A percentile compares a stretch with the other conserved stretches of the same genome.
phyloP scores from a whole-genome alignment of 2,888 invertebrate genomes.

The Timema podura region DNA sequence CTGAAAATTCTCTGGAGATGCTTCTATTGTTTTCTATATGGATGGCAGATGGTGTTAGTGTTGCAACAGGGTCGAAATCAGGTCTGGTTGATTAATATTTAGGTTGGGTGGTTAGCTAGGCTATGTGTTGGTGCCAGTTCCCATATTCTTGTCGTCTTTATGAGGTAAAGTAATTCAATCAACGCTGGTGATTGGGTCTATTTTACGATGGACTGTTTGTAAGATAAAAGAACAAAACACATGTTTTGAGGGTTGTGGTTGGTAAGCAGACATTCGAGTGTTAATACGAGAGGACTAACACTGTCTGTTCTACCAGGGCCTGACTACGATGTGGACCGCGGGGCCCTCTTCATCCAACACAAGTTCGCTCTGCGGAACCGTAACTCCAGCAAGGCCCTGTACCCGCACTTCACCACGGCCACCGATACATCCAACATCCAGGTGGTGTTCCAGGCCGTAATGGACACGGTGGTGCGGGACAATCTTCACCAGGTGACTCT shows the following conservation, averaged over 20 bases:
- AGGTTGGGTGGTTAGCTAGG: too few species aligned
- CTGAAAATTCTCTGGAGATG: too few species aligned
- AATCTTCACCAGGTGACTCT: conserved; percentile 56
- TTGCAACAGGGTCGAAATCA: too few species aligned
- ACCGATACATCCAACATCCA: conserved; percentile 63
- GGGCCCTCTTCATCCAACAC: conserved; percentile 59
- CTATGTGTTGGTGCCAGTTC: too few species aligned
- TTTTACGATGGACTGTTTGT: not conserved
- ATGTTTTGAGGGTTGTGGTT: conserved; percentile 18
- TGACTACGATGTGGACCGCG: conserved; percentile 58
- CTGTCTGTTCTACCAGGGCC: conserved; percentile 46
- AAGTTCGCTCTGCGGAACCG: conserved; percentile 55
- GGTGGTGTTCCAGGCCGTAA: conserved; percentile 61
- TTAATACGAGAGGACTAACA: too few species aligned
- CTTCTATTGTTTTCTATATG: too few species aligned
- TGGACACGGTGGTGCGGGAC: conserved; percentile 61
- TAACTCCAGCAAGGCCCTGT: conserved; percentile 55
- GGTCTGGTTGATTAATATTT: too few species aligned
- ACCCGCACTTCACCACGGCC: conserved; percentile 63
- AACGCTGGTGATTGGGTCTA: not conserved
- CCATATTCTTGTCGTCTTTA: too few species aligned
- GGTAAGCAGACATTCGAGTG: too few species aligned
- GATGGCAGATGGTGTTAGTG: too few species aligned
- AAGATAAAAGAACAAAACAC: not conserved
- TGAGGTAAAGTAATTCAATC: too few species aligned